Conservation (phyloP, 2,113 vertebrate species). For the Elachura formosa region DNA sequence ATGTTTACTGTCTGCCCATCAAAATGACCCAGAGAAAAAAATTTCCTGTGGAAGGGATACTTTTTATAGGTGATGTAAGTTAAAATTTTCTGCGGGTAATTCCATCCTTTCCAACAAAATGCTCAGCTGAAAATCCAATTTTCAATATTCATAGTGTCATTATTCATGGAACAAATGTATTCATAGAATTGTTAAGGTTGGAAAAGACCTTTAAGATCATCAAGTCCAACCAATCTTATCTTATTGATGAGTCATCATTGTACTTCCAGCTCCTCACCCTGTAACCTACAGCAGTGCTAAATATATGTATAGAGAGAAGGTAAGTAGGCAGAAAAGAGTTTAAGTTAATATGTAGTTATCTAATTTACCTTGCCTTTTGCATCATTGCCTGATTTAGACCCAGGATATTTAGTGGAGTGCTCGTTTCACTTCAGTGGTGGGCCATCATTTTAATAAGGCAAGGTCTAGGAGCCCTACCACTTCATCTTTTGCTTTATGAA, state of each 20-base stretch:
- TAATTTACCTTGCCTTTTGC: slow-evolving; percentile 45
- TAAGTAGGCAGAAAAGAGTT: slow-evolving; percentile 51
- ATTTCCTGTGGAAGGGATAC: not conserved
- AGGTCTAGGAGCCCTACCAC: not conserved
- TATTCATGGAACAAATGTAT: not conserved
- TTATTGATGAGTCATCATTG: not conserved
- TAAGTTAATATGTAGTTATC: slow-evolving; percentile 42
- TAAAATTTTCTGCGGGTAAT: not conserved
- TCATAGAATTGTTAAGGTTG: not conserved
- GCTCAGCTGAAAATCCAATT: not conserved
- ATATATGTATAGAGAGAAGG: not conserved
- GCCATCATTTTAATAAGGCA: slow-evolving; percentile 25
- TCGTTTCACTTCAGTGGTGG: slow-evolving; percentile 24
- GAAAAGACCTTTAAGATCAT: not conserved
- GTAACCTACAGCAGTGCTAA: not conserved
- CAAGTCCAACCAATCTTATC: not conserved
- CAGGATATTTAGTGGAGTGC: not conserved
- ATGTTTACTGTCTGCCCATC: not conserved
- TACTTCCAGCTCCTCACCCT: not conserved
- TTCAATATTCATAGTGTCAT: not conserved
- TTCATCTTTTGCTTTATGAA: slow-evolving; percentile 27
- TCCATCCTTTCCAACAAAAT: not conserved
- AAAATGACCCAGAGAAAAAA: not conserved
- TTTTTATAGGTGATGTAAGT: not conserved
- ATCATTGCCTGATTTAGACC: slow-evolving; percentile 54